Percentiles rank a stretch among this genome's conserved stretches.
Evolutionary conservation across 2,113 vertebrate genomes (phyloP).

Genomic region (Prunella fulvescens): DNA sequence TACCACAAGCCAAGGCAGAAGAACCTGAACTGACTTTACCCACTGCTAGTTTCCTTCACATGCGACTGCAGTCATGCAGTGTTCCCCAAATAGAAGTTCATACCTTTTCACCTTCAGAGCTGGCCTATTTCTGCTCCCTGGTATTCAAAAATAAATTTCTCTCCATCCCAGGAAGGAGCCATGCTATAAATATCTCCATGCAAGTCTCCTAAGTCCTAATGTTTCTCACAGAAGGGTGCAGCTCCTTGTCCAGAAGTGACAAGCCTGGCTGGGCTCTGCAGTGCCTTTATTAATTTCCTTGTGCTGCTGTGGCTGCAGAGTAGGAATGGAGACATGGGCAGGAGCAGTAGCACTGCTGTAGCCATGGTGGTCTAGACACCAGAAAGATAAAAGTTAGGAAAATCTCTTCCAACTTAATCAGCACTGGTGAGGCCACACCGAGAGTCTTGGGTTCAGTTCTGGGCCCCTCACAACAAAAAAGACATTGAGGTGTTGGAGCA

Average conservation of each 20-base stretch:
- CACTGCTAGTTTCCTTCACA: background rate
- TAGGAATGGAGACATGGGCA: background rate
- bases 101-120: constrained; percentile 52
- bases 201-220: background rate
- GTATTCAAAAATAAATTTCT: constrained; percentile 10
- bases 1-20: fast-evolving
- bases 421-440: background rate
- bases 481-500: background rate
- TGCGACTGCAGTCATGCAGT: background rate
- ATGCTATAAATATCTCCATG: background rate
- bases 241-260: background rate
- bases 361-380: background rate
- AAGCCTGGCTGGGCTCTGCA: background rate
- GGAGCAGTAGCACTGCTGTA: background rate
- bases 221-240: background rate
- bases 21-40: background rate
- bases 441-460: background rate
- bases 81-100: constrained; percentile 17
- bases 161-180: background rate
- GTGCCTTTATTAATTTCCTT: background rate
- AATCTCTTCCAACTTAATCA: background rate
- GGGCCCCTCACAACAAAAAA: background rate
- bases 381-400: background rate
- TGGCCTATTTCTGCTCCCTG: constrained; percentile 23
- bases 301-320: background rate